Conservation (phyloP, 2,888 invertebrate genomes). For the Brenthis daphne region DNA sequence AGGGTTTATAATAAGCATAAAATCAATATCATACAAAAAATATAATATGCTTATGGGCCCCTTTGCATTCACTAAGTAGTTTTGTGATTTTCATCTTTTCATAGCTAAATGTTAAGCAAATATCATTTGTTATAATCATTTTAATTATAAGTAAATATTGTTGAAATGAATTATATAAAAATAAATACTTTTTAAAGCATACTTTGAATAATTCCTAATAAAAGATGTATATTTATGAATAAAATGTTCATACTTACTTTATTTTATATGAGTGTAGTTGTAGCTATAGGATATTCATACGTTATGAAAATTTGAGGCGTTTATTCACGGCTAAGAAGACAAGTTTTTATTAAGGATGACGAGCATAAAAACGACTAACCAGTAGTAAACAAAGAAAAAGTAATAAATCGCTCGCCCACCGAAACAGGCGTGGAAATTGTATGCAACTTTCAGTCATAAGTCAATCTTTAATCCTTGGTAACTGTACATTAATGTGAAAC, state of each 20-base stretch:
- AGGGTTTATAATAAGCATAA: slow-evolving; percentile 62
- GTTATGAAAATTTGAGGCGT: slow-evolving; percentile 25
- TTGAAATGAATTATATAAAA: background rate
- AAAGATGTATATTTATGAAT: background rate
- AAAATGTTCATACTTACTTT: slow-evolving; percentile 27
- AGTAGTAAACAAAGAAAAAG: slow-evolving; percentile 73
- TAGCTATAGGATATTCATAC: slow-evolving; percentile 22
- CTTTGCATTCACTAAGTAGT: background rate
- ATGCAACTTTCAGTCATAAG: slow-evolving; percentile 45
- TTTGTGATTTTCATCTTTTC: background rate
- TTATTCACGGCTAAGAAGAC: slow-evolving; percentile 38
- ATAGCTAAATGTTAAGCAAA: background rate
- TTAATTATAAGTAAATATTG: background rate
- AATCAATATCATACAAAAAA: slow-evolving; percentile 59
- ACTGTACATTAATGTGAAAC: slow-evolving; percentile 37
- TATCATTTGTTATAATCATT: background rate
- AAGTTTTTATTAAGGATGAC: slow-evolving; percentile 62
- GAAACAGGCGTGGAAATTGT: slow-evolving; percentile 49
- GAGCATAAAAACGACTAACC: slow-evolving; percentile 71
- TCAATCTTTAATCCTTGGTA: slow-evolving; percentile 40
- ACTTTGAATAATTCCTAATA: background rate
- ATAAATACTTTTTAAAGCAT: background rate
- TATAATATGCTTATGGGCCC: slow-evolving; percentile 5
- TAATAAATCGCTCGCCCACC: slow-evolving; percentile 56
- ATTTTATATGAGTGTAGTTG: slow-evolving; percentile 24